Evolutionary conservation across 2,797 vertebrate species (phyloP), one percentile per base, ranked within the genome.

Genomic region (Heterohyrax brucei): DNA sequence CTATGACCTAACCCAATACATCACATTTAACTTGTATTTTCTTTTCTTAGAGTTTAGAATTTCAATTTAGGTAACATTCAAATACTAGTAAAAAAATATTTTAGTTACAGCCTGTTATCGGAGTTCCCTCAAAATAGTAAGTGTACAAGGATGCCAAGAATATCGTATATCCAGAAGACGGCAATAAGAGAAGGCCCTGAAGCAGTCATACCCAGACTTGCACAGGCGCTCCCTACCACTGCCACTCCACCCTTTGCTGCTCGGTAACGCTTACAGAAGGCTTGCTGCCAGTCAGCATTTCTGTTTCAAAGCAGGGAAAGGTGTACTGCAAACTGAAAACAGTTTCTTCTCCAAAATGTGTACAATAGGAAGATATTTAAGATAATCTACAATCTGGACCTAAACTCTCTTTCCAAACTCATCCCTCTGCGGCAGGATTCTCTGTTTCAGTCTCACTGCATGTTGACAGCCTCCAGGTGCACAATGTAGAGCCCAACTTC

Each of bases 261-360:
- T 46, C 83, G 78, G 39, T 0, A 26, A 30, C 24, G 48, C 76
- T 84, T 93, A 50, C 73, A 76, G 91, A 84, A 90, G 89, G 76
- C 77, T 70, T 48, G 48, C 93, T 91, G 97, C 83, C 93, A 94
- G 93, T 72, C 93, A 14, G 19, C n/a, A 22, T 59, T 91, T 95
- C 93, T 95, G 94, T 93, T 95, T 84, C 28, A 89, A 89, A 91
- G 87, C 91, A 72, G 81, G 80, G 78, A 64, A 85, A 92, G 76
- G 90, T 95, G 89, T 93, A 87, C 56, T 81, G 93, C 68, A 95
- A 95, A 96, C 94, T 89, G 94, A 95, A 97, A 96, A 95, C 95
- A 76, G 82, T 89, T 94, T 87, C 92, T 92, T 80, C 94, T 97
- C 95, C 96, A 95, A 95, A 95, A 96, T 87, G 94, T 94, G 91